phyloP scores from a whole-genome alignment of 2,797 vertebrate genomes.

The Anguilla marmorata region DNA sequence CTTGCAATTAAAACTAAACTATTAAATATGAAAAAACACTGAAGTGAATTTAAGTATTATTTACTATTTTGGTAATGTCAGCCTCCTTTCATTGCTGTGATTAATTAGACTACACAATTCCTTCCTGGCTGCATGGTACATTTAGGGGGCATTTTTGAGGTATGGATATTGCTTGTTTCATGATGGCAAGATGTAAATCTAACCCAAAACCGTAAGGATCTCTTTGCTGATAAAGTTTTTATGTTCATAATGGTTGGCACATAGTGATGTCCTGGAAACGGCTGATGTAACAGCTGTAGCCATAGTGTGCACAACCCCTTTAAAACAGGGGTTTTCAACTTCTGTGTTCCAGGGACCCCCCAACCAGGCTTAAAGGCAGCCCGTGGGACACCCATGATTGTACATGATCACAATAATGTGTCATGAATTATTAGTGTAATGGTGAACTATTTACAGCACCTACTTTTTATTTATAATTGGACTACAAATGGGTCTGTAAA shows the following conservation, averaged over 20 bases:
- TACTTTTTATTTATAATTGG: not conserved
- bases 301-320: not conserved
- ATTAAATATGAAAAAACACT: not conserved
- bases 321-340: not conserved
- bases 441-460: not conserved
- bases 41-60: not conserved
- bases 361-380: too few species aligned
- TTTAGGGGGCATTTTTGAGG: too few species aligned
- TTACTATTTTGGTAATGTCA: not conserved
- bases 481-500: not conserved
- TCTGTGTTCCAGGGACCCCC: too few species aligned
- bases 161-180: too few species aligned
- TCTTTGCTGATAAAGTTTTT: not conserved
- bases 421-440: too few species aligned
- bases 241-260: not conserved
- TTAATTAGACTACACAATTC: not conserved
- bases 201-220: not conserved
- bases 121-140: not conserved
- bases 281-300: not conserved
- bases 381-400: not conserved
- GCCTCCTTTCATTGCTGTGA: not conserved
- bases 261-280: not conserved
- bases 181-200: not conserved
- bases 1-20: not conserved
- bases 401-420: too few species aligned